Percentiles rank a stretch among this genome's conserved stretches.
phyloP scores from a whole-genome alignment of 2,113 vertebrate genomes.

The Osmerus mordax region DNA sequence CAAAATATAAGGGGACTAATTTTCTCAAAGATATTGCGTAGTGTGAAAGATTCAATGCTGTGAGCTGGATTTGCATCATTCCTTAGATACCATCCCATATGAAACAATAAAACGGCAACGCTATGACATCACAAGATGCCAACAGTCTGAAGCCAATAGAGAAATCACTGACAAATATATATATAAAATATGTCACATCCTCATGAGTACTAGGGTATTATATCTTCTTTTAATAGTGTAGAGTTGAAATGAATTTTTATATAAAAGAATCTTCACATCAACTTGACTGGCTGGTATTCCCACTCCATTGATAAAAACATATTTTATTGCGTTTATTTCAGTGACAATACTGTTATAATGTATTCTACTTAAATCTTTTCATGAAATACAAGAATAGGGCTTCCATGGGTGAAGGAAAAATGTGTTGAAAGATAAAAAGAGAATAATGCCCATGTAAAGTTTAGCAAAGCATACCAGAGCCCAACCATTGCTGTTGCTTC shows the following conservation, averaged over 20 bases:
- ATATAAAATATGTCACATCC: neutral
- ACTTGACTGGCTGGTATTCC: neutral
- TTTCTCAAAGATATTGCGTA: slow-evolving; percentile 7
- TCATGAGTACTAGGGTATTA: neutral
- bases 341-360: slow-evolving; percentile 7
- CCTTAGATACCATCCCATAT: slow-evolving; percentile 25
- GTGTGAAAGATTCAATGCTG: slow-evolving; percentile 6
- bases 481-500: slow-evolving; percentile 7
- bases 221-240: neutral
- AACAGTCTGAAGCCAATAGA: slow-evolving; percentile 12
- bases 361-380: neutral
- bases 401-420: neutral
- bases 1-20: too few relatives aligned
- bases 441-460: neutral
- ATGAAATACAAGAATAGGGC: slow-evolving; percentile 5
- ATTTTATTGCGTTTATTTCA: slow-evolving; percentile 20
- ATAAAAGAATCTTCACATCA: slow-evolving; percentile 28
- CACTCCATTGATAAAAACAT: slow-evolving; percentile 31
- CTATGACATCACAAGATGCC: slow-evolving; percentile 22
- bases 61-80: slow-evolving; percentile 16
- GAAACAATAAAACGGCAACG: slow-evolving; percentile 29
- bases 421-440: slow-evolving; percentile 4
- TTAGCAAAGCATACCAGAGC: neutral
- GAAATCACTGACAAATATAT: slow-evolving; percentile 14
- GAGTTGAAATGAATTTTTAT: slow-evolving; percentile 27